Evolutionary conservation across 2,797 vertebrate species (phyloP).

Genomic region (Hoplostethus atlanticus): DNA sequence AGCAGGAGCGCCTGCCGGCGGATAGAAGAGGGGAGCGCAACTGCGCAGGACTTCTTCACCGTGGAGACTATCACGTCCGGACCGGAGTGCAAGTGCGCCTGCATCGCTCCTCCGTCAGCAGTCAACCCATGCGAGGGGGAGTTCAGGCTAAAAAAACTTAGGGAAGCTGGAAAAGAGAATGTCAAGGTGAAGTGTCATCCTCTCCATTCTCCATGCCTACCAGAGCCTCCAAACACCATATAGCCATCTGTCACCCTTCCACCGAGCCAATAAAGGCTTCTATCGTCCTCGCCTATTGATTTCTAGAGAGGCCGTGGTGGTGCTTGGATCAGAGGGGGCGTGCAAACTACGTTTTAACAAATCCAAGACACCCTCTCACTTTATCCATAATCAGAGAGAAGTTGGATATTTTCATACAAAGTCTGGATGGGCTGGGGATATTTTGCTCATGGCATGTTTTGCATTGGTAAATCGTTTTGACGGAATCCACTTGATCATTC

Average conservation of each 20-base stretch:
- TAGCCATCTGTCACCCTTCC: too few relatives aligned
- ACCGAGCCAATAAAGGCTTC: neutral
- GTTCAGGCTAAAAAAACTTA: conserved; percentile 90
- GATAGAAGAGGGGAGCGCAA: conserved; percentile 84
- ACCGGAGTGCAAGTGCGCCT: conserved; percentile 93
- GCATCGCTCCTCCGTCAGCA: conserved; percentile 91
- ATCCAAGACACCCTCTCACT: neutral
- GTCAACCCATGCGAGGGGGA: conserved; percentile 94
- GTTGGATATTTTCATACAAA: neutral
- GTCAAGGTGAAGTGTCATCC: conserved; percentile 88
- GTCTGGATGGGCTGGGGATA: conserved; percentile 18
- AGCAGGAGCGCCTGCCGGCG: conserved; percentile 90
- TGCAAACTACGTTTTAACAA: conserved; percentile 7
- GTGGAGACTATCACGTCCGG: conserved; percentile 95
- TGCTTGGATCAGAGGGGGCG: conserved; percentile 8
- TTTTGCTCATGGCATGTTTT: conserved; percentile 30
- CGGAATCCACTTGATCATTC: conserved; percentile 66
- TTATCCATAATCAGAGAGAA: neutral
- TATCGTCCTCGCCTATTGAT: neutral
- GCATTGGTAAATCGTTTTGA: conserved; percentile 50
- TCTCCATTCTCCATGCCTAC: neutral
- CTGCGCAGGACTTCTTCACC: conserved; percentile 89
- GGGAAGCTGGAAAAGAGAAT: conserved; percentile 87
- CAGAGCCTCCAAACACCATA: neutral
- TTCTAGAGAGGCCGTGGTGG: neutral